A percentile compares a stretch with the other conserved stretches of the same genome.
Evolutionary conservation across 23 tunicate species (phyloP).

Genomic region (Trididemnum nubilum): DNA sequence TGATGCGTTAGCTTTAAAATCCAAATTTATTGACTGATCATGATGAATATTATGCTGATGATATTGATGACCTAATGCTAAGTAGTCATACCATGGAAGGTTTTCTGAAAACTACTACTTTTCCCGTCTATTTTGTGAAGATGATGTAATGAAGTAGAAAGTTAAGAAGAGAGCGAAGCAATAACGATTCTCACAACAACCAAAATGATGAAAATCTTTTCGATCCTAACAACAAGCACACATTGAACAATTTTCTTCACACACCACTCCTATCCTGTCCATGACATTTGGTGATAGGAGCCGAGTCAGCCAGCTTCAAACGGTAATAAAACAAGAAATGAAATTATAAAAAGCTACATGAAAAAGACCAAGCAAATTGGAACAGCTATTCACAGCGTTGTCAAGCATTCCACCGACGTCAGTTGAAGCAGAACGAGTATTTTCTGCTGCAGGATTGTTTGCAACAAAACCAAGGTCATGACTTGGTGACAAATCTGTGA

Average conservation of each 20-base stretch:
- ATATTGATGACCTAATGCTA: neutral
- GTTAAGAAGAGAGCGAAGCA: neutral
- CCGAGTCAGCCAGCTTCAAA: conserved; percentile 4
- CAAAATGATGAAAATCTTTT: neutral
- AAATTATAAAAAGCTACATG: too few species aligned
- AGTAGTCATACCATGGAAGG: neutral
- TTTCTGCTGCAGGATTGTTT: too few species aligned
- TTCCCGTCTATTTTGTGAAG: neutral
- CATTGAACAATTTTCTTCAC: too few species aligned
- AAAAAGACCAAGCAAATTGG: too few species aligned
- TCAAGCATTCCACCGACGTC: too few species aligned
- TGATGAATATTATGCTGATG: neutral
- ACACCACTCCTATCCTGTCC: neutral
- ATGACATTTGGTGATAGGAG: neutral
- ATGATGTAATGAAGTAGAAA: neutral
- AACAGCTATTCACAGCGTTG: too few species aligned
- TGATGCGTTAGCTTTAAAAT: conserved; percentile 1
- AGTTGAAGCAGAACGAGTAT: too few species aligned
- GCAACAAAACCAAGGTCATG: too few species aligned
- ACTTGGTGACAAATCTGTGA: too few species aligned
- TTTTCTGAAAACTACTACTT: conserved; percentile 4
- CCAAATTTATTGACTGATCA: conserved; percentile 11
- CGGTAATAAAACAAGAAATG: too few species aligned
- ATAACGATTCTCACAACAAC: neutral
- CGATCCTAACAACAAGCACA: neutral